A percentile compares a stretch with the other conserved stretches of the same genome.
phyloP scores from a whole-genome alignment of 2,888 invertebrate species.

The Pseudoips prasinana region DNA sequence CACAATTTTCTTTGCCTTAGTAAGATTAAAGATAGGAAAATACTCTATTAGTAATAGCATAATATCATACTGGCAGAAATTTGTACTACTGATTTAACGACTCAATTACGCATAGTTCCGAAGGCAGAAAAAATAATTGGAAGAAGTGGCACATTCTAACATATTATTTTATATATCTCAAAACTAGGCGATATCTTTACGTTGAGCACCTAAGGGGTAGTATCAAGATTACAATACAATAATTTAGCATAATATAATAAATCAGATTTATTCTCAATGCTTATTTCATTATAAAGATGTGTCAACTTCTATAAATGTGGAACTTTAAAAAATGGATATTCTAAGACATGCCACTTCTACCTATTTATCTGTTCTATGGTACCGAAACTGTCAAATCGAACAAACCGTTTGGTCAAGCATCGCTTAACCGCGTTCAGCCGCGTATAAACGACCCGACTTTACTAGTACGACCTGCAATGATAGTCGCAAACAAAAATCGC shows the following conservation, averaged over 20 bases:
- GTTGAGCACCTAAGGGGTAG: too few relatives aligned
- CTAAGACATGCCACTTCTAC: too few relatives aligned
- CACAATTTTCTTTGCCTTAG: conserved; percentile 13
- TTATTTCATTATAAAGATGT: too few relatives aligned
- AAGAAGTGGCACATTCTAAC: not conserved
- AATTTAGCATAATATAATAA: too few relatives aligned
- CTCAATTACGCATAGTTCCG: conserved; percentile 35
- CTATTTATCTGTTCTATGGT: too few relatives aligned
- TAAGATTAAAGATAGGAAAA: too few relatives aligned
- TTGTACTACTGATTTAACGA: conserved; percentile 24
- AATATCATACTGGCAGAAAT: conserved; percentile 8
- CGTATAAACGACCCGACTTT: conserved; percentile 54
- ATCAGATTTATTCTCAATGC: too few relatives aligned
- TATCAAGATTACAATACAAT: too few relatives aligned
- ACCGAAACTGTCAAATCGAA: conserved; percentile 49
- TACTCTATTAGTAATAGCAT: not conserved
- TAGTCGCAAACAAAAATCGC: conserved; percentile 62
- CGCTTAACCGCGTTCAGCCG: conserved; percentile 60
- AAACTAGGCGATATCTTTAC: too few relatives aligned
- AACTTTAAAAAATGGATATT: too few relatives aligned
- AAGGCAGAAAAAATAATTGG: conserved; percentile 10
- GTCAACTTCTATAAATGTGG: too few relatives aligned
- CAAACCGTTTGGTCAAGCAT: conserved; percentile 74
- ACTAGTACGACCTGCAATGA: conserved; percentile 72
- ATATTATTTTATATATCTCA: too few relatives aligned